Evolutionary conservation across 1,140 invertebrate genomes (phyloP), one percentile per base, ranked within the genome.

Genomic region (Vollenhovia emeryi): DNA sequence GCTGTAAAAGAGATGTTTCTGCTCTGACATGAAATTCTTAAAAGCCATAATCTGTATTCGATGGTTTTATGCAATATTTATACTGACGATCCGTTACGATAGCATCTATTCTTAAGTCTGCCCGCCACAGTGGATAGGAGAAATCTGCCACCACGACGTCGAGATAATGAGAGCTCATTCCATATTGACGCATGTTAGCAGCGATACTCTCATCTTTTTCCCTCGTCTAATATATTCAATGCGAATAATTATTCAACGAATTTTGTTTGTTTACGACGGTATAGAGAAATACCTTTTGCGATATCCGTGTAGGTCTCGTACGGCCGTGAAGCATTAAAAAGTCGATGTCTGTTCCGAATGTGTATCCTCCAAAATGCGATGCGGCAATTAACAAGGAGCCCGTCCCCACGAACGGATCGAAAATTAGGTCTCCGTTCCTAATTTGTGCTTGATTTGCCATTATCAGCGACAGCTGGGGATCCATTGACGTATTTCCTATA

Each of bases 401-500:
- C 60, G 98, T 98, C 0, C 99, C 99, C 18, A 99, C 98, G 96
- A 99, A 99, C 0, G 99, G 99, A 95, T 99, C 99, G 33, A 98
- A 96, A 59, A 99, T 96, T 0, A 99, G 84, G 93, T 98, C 97
- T 6, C 97, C 97, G 3, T 95, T 88, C 68, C 95, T 95, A 24
- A 99, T 96, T 94, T 97, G 95, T 1, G 97, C 98, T 94, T 99
- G 97, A 95, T 99, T 99, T 0, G 98, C 97, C 98, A 99, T 99
- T 33, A 99, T 95, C 24, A 99, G 94, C 4, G 98, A 97, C 1
- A 99, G 95, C 87, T 98, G 97, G 0, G 99, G 97, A 94, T 99
- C 99, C 99, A 99, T 99, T 91, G 97, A 98, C 0, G 99, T 99
- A 92, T 99, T 99, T 7, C 98, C 98, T 92, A 99, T 99, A 93